A percentile compares a stretch with the other conserved stretches of the same genome.
Evolutionary conservation across 2,113 vertebrate species (phyloP).

Genomic region (Oncorhynchus mykiss): DNA sequence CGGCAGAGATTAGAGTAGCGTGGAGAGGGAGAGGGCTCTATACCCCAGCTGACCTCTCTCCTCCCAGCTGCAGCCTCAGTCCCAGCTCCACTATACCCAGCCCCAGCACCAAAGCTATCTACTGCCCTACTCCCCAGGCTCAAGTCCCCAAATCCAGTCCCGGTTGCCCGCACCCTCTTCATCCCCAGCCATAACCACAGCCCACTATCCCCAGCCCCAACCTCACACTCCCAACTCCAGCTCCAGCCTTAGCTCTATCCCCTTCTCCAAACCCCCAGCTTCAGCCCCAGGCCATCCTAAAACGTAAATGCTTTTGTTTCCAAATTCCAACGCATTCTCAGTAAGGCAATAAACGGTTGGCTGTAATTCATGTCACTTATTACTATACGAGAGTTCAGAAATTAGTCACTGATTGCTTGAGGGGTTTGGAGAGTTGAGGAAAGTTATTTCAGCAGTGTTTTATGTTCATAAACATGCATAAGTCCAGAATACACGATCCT

Average conservation of each 20-base stretch:
- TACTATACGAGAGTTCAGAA: constrained; percentile 31
- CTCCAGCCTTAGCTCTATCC: not conserved
- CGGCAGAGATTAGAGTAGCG: constrained; percentile 57
- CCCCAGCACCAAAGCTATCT: too few species aligned
- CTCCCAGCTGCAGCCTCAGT: too few species aligned
- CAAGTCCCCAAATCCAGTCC: too few species aligned
- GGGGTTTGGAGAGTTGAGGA: constrained; percentile 47
- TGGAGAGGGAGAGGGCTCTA: constrained; percentile 12
- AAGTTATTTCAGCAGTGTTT: constrained; percentile 68
- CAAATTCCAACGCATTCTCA: not conserved
- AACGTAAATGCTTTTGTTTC: not conserved
- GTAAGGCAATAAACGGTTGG: constrained; percentile 16
- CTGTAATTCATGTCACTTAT: constrained; percentile 27
- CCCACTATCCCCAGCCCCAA: too few species aligned
- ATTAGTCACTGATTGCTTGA: constrained; percentile 36
- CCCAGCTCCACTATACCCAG: too few species aligned
- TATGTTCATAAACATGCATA: constrained; percentile 57
- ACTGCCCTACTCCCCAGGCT: too few species aligned
- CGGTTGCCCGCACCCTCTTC: too few species aligned
- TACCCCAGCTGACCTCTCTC: constrained; percentile 29
- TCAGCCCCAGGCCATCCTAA: not conserved
- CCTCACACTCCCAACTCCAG: too few species aligned
- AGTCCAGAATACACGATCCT: constrained; percentile 48
- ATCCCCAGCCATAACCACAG: too few species aligned
- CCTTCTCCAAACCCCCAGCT: not conserved